phyloP scores from a whole-genome alignment of 2,113 vertebrate species.

The Cebidichthys violaceus region DNA sequence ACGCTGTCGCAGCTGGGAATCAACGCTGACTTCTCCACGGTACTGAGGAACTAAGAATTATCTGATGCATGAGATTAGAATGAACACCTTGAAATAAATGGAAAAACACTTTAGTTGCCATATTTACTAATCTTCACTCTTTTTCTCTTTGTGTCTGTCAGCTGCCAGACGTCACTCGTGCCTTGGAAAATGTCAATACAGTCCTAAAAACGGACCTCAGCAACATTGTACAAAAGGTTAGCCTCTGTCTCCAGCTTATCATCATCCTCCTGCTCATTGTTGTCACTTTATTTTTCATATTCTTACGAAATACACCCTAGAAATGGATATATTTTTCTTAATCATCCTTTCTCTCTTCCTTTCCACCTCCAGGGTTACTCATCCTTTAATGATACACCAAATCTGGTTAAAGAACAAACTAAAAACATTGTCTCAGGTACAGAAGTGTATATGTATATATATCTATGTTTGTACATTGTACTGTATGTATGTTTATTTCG shows the following conservation, averaged over 20 bases:
- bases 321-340: background rate
- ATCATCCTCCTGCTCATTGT: background rate
- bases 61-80: background rate
- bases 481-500: background rate
- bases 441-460: background rate
- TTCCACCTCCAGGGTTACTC: conserved; percentile 87
- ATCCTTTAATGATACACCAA: conserved; percentile 90
- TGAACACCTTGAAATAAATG: background rate
- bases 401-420: conserved; percentile 89
- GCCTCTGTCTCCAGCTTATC: conserved; percentile 9
- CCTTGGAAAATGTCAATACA: conserved; percentile 85
- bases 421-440: conserved; percentile 86
- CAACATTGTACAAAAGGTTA: conserved; percentile 89
- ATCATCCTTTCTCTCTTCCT: conserved; percentile 21
- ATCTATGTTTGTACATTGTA: background rate
- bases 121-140: background rate
- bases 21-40: conserved; percentile 84
- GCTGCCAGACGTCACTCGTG: conserved; percentile 84
- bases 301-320: background rate
- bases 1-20: conserved; percentile 84
- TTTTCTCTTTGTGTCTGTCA: conserved; percentile 59
- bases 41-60: conserved; percentile 53
- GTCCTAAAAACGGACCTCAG: conserved; percentile 90
- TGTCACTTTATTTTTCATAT: background rate
- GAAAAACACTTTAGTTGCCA: background rate